These are phyloP conservation scores for Actenoides lindsayi DNA, from an alignment of 2,113 vertebrate genomes.

Conservation along the genomic window DNA sequence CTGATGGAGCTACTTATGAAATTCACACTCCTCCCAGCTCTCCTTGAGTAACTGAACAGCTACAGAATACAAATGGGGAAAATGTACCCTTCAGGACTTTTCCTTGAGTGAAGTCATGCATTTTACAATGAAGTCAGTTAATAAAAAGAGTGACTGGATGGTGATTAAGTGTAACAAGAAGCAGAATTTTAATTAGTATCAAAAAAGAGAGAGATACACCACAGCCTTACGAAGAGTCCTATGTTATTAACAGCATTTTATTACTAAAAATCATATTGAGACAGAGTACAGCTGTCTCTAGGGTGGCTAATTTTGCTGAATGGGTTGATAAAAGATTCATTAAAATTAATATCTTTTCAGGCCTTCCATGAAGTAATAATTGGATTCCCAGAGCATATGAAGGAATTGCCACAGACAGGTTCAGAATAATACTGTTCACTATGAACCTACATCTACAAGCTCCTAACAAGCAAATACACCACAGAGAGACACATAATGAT, in stretches of 20 bases:
- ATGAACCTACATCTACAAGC: conserved; percentile 52
- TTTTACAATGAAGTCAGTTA: conserved; percentile 41
- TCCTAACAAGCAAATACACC: conserved; percentile 51
- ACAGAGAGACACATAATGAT: not conserved
- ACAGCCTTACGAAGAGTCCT: not conserved
- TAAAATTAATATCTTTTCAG: not conserved
- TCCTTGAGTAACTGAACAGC: not conserved
- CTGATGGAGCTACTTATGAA: not conserved
- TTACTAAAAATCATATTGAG: not conserved
- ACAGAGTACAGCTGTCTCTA: not conserved
- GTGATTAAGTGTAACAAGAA: conserved; percentile 19
- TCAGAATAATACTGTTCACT: conserved; percentile 45
- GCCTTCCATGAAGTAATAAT: not conserved
- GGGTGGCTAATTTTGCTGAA: not conserved
- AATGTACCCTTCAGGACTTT: not conserved
- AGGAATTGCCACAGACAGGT: conserved; percentile 32
- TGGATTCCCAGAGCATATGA: not conserved
- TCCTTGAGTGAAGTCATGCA: not conserved
- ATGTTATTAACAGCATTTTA: not conserved
- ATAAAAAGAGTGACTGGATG: conserved; percentile 21
- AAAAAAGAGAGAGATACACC: not conserved
- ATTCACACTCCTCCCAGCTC: not conserved
- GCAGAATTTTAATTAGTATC: not conserved
- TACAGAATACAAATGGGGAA: not conserved
- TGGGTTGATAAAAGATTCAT: not conserved